Base-by-base conservation (phyloP, 2,113 vertebrate species). In the Heterotis niloticus region DNA sequence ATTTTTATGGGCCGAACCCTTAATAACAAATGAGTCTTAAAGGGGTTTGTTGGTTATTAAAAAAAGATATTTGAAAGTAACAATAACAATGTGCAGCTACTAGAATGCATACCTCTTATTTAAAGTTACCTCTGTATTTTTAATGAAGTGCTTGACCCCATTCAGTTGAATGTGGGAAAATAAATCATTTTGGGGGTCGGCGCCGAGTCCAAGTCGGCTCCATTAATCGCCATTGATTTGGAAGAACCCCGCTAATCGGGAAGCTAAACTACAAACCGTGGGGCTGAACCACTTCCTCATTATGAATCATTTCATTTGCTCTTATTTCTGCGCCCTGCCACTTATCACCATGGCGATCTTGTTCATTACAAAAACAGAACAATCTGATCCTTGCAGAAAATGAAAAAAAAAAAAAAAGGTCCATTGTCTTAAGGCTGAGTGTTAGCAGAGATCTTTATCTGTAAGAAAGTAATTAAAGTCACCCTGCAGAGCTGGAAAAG, bases 291-390 rank as follows among this genome's bases (percentile, higher is more conserved):
- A 54, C 67, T 24, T 64, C 34, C 44, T 64, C 11, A 23, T 72
- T 72, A 71, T 52, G 34, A 24, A 79, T 28, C 57, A 71, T 79
- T 79, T 17, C 67, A 78, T 73, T 73, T 65, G 28, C 51, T 51
- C 26, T 57, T n/a, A 51, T 44, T 51, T 34, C 57, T 62, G 17
- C 12, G 10, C 44, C 29, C 28, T 34, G 70, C 17, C 18, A 17
- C 34, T 56, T 66, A 66, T 80, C 64, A n/a, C 60, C 64, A 66
- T 75, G 17, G 26, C 24, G 34, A 73, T 64, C 51, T 10, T 75
- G 51, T 75, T 78, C 59, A 78, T 75, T 67, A 71, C 16, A 75
- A 73, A 79, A 75, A 26, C 60, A 74, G 78, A 74, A 66, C 59
- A 79, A 51, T 68, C 76, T 10, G 44, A 65, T 76, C 57, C 59